A percentile compares a stretch with the other conserved stretches of the same genome.
Evolutionary conservation across 2,797 vertebrate genomes (phyloP).

Genomic region (Artibeus jamaicensis): DNA sequence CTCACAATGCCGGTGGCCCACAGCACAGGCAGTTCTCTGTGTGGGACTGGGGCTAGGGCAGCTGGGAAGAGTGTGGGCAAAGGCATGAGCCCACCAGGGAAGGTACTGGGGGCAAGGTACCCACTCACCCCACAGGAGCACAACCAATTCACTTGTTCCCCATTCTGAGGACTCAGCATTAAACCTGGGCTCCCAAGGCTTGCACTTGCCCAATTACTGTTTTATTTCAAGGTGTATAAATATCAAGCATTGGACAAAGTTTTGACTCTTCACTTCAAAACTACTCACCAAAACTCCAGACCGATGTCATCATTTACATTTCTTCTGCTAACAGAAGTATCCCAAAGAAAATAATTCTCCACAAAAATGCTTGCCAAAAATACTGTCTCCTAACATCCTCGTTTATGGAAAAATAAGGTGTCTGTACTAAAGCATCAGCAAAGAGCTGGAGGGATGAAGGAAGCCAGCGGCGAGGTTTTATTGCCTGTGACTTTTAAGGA

Average conservation of each 20-base stretch:
- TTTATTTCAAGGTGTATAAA: neutral
- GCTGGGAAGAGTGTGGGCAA: neutral
- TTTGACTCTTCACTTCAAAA: neutral
- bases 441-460: neutral
- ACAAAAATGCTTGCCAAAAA: neutral
- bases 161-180: neutral
- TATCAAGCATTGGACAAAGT: neutral
- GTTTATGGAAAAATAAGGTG: neutral
- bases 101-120: accelerated
- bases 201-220: neutral
- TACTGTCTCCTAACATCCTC: neutral
- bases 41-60: neutral
- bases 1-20: neutral
- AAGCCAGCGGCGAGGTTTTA: neutral
- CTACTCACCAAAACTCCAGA: neutral
- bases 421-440: neutral
- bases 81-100: neutral
- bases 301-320: neutral
- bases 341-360: neutral
- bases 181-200: accelerated
- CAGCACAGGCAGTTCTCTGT: neutral
- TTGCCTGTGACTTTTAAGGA: neutral
- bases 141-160: neutral
- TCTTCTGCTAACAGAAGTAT: neutral
- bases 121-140: neutral